Conservation (phyloP, 2,888 invertebrate species). For the Merodon equestris region DNA sequence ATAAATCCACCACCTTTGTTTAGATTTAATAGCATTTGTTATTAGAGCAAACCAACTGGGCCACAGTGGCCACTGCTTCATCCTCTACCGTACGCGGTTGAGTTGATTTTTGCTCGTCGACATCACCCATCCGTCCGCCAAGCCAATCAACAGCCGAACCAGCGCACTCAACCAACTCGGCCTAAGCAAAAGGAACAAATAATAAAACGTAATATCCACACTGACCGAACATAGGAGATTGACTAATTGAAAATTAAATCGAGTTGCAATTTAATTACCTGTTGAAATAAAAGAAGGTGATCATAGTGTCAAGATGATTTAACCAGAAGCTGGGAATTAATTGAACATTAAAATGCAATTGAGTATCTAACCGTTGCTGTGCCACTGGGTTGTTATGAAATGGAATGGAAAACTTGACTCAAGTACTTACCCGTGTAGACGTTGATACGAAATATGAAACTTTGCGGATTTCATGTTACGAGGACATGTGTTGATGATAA, state of each 20-base stretch:
- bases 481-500: conserved; percentile 54
- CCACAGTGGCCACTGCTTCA: conserved; percentile 54
- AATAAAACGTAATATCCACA: conserved; percentile 21
- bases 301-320: conserved; percentile 55
- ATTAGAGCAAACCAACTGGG: conserved; percentile 31
- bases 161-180: neutral
- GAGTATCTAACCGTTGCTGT: conserved; percentile 7
- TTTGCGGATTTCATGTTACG: conserved; percentile 31
- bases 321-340: conserved; percentile 63
- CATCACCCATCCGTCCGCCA: conserved; percentile 26
- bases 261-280: conserved; percentile 67
- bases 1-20: conserved; percentile 54
- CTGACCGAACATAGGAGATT: conserved; percentile 45
- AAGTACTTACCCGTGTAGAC: conserved; percentile 3
- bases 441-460: conserved; percentile 38
- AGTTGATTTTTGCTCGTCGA: conserved; percentile 23
- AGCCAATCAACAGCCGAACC: conserved; percentile 14
- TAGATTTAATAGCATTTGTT: conserved; percentile 28
- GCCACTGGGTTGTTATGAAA: conserved; percentile 27
- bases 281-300: conserved; percentile 62
- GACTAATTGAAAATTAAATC: conserved; percentile 69
- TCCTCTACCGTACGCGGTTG: conserved; percentile 12
- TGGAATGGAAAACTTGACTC: conserved; percentile 4
- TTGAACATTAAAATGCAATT: conserved; percentile 56
- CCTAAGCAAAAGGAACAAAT: neutral